phyloP scores from a whole-genome alignment of 1,140 invertebrate genomes.

The Drosophila watanabei region DNA sequence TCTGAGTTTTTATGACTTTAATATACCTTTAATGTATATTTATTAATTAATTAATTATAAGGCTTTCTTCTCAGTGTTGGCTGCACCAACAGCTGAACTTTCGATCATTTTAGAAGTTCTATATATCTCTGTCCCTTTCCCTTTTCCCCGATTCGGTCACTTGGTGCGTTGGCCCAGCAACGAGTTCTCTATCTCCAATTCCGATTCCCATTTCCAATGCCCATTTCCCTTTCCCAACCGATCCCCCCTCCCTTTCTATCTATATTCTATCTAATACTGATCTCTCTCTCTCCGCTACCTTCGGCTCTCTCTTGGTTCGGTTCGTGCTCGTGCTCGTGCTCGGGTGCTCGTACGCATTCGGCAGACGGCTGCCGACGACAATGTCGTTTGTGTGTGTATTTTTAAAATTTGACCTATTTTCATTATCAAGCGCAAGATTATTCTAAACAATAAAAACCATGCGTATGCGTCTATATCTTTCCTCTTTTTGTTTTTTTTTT shows the following conservation, averaged over 20 bases:
- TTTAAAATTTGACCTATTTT: slow-evolving; percentile 85
- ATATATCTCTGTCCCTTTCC: slow-evolving; percentile 7
- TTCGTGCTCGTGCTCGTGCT: slow-evolving; percentile 4
- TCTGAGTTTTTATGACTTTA: too few species aligned
- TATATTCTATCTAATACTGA: slow-evolving; percentile 43
- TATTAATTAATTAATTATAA: too few species aligned
- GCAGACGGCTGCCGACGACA: slow-evolving; percentile 55
- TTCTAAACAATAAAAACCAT: slow-evolving; percentile 82
- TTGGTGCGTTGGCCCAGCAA: slow-evolving; percentile 60
- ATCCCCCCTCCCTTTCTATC: slow-evolving; percentile 5
- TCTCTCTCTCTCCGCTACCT: slow-evolving; percentile 14
- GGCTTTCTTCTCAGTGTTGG: background rate
- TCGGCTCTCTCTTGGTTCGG: too few species aligned
- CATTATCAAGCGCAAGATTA: slow-evolving; percentile 85
- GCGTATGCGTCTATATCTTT: slow-evolving; percentile 53
- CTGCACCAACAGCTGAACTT: slow-evolving; percentile 44
- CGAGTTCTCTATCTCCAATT: slow-evolving; percentile 15
- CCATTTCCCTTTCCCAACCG: background rate
- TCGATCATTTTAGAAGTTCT: slow-evolving; percentile 56
- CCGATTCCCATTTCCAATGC: background rate
- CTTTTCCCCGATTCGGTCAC: slow-evolving; percentile 23
- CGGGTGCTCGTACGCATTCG: slow-evolving; percentile 7
- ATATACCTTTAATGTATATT: too few species aligned
- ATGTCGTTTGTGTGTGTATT: slow-evolving; percentile 83
- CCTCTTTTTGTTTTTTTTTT: background rate